phyloP scores from a whole-genome alignment of 2,888 invertebrate species.

The Sialis lutaria region DNA sequence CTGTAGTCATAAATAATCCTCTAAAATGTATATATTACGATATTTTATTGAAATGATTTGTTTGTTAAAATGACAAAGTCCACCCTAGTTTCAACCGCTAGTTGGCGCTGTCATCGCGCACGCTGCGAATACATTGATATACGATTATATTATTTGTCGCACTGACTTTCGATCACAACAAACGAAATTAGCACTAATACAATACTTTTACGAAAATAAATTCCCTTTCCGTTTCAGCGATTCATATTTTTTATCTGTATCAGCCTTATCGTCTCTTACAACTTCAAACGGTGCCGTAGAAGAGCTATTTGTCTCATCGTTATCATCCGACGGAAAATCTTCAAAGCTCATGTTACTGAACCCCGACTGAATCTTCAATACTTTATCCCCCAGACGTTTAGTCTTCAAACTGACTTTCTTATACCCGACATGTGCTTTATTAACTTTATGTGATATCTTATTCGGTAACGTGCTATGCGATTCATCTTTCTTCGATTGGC shows the following conservation, averaged over 20 bases:
- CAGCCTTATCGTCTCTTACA: slow-evolving; percentile 30
- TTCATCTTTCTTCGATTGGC: slow-evolving; percentile 19
- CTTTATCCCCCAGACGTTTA: slow-evolving; percentile 16
- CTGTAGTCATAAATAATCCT: no score
- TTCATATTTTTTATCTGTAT: slow-evolving; percentile 28
- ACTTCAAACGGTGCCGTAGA: slow-evolving; percentile 44
- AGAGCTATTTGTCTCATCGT: slow-evolving; percentile 25
- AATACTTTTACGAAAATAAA: not conserved
- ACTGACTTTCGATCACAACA: no score
- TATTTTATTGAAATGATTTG: no score
- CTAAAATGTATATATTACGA: no score
- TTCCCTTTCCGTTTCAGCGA: slow-evolving; percentile 21
- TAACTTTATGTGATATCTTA: slow-evolving; percentile 19
- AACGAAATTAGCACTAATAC: no score
- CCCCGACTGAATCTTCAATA: slow-evolving; percentile 28
- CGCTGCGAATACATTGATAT: no score
- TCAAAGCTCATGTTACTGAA: slow-evolving; percentile 63
- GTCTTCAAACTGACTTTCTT: slow-evolving; percentile 18
- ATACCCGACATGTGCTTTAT: slow-evolving; percentile 11
- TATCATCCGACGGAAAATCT: slow-evolving; percentile 49
- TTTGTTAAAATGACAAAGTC: no score
- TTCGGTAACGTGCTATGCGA: slow-evolving; percentile 15
- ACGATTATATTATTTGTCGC: no score
- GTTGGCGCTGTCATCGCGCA: no score
- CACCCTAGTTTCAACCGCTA: no score